Evolutionary conservation across 1,140 invertebrate species (phyloP), one percentile per base, ranked within the genome.

Genomic region (Pectinophora gossypiella): DNA sequence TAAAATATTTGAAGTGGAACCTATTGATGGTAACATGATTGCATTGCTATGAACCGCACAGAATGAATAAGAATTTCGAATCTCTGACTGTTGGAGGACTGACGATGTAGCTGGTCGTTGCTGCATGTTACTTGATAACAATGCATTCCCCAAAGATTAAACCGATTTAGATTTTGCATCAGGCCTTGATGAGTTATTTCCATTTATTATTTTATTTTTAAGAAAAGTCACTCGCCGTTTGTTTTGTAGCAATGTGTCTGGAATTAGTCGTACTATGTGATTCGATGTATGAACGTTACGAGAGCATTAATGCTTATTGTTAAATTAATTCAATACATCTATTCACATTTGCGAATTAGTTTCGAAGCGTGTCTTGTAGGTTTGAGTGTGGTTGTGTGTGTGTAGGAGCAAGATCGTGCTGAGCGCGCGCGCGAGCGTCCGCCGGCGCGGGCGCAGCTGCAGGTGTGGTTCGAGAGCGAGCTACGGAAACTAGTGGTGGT

Each of bases 391-490:
- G 32, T 21, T 42, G 6, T 49, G 32, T 64, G 40, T 59, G 45
- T 76, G 15, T 64, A 85, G 84, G 84, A 87, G 64, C 83, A 85
- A 64, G 81, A 85, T 27, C 73, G 82, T 4, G 73, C 89, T 90
- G 94, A 95, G 76, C 92, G 94, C 45, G 91, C 91, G 3, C 91
- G 93, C 22, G 94, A 95, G 75, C 90, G 92, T 52, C 91, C 91
- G 64, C 92, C 95, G 51, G 92, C 90, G 20, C 90, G 95, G 15
- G 91, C 96, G 16, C 95, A 96, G 84, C 91, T 97, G 55, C 95
- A 96, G 84, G 92, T 96, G 15, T 95, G 93, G 92, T 96, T 95
- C 81, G 93, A 96, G 67, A 90, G 92, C 16, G 95, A 96, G 63
- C 90, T 94, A 23, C 92, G 91, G 57, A 95, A 96, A 67, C 84